A percentile compares a stretch with the other conserved stretches of the same genome.
Evolutionary conservation across 2,888 invertebrate species (phyloP).

Genomic region (Pseudococcus viburni): DNA sequence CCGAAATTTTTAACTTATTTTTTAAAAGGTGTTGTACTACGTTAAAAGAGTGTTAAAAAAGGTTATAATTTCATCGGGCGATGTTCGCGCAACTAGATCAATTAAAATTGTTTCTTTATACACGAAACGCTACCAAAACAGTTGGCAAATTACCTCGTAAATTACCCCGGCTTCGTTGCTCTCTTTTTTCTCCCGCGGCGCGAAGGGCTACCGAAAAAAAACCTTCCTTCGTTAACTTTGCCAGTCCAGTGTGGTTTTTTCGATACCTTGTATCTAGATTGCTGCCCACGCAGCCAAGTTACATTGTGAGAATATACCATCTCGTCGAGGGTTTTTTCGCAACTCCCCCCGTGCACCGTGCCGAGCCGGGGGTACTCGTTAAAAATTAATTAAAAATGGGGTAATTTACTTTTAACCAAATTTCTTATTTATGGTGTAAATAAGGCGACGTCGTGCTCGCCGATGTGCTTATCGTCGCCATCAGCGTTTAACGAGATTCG

Average conservation of each 20-base stretch:
- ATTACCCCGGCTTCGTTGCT: not conserved
- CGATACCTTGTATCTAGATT: constrained; percentile 13
- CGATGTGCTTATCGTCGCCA: not conserved
- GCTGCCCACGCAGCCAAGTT: no score
- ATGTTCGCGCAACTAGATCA: not conserved
- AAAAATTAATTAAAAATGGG: constrained; percentile 28
- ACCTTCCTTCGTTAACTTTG: no score
- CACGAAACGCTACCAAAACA: not conserved
- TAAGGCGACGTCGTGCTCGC: not conserved
- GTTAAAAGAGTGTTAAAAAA: constrained; percentile 17
- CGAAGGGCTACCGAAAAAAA: no score
- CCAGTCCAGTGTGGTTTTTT: not conserved
- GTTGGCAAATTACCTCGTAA: constrained; percentile 43
- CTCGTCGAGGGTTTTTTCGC: not conserved
- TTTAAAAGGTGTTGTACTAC: constrained; percentile 23
- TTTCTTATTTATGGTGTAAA: constrained; percentile 32
- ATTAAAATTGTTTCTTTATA: constrained; percentile 39
- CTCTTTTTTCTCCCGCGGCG: not conserved
- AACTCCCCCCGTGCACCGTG: not conserved
- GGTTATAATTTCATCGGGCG: constrained; percentile 22
- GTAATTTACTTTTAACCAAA: constrained; percentile 27
- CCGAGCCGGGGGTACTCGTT: not conserved
- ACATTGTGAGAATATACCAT: not conserved
- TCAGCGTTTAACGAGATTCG: constrained; percentile 30
- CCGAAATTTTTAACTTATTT: constrained; percentile 23